phyloP scores from a whole-genome alignment of 2,888 invertebrate genomes.

The Onthophagus sagittarius region DNA sequence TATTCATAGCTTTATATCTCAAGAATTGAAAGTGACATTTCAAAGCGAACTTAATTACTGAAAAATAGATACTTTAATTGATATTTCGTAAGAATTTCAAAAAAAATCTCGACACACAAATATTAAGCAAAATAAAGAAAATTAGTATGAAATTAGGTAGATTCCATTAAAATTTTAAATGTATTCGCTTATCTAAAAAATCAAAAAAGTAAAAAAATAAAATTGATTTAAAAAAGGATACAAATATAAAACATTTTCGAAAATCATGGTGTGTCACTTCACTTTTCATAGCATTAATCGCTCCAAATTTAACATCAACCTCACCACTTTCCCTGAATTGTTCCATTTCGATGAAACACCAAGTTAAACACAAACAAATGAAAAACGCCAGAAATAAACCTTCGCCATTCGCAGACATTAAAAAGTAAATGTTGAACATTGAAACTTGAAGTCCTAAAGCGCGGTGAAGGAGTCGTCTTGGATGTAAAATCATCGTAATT shows the following conservation, averaged over 20 bases:
- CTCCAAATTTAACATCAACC: not conserved
- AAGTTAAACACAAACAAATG: slow-evolving; percentile 11
- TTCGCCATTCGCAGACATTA: slow-evolving; percentile 18
- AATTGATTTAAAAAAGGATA: slow-evolving; percentile 58
- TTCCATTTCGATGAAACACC: slow-evolving; percentile 15
- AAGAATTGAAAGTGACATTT: too few relatives aligned
- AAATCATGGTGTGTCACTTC: slow-evolving; percentile 51
- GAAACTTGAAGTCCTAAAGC: slow-evolving; percentile 8
- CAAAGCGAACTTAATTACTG: too few relatives aligned
- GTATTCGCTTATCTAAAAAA: too few relatives aligned
- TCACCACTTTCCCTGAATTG: not conserved
- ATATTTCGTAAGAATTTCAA: too few relatives aligned
- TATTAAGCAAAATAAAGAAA: too few relatives aligned
- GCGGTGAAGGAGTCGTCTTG: not conserved
- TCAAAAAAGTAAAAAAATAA: not conserved
- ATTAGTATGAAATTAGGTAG: too few relatives aligned
- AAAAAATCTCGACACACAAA: too few relatives aligned
- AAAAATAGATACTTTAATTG: too few relatives aligned
- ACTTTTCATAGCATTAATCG: not conserved
- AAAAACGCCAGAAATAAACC: slow-evolving; percentile 15
- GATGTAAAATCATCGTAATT: slow-evolving; percentile 3
- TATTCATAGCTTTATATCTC: too few relatives aligned
- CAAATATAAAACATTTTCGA: slow-evolving; percentile 66
- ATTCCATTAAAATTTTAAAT: too few relatives aligned
- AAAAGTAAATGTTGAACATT: slow-evolving; percentile 11